These are phyloP conservation scores for Sitodiplosis mosellana DNA, from an alignment of 1,140 invertebrate species.

Conservation along the genomic window DNA sequence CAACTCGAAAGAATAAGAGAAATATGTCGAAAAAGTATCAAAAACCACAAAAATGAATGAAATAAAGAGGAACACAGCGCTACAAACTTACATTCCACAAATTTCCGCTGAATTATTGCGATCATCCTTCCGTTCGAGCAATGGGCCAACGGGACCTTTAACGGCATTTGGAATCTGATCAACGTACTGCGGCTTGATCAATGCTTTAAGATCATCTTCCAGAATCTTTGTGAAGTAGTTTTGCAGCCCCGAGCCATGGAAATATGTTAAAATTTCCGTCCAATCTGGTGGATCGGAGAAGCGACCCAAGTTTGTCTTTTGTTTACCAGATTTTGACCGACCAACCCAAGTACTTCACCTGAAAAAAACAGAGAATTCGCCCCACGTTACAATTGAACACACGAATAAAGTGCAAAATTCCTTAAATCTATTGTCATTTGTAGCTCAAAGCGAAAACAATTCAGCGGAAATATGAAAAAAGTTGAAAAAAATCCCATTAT, in stretches of 20 bases:
- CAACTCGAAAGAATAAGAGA: too few relatives aligned
- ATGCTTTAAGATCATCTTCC: constrained; percentile 93
- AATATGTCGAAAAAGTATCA: too few relatives aligned
- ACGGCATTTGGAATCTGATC: constrained; percentile 99
- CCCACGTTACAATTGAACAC: too few relatives aligned
- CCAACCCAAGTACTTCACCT: constrained; percentile 82
- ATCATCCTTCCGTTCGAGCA: constrained; percentile 90
- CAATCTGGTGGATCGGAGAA: constrained; percentile 93
- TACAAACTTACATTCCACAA: constrained; percentile 48
- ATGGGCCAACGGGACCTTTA: constrained; percentile 79
- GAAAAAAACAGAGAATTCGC: too few relatives aligned
- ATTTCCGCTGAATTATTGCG: constrained; percentile 67
- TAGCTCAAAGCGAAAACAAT: too few relatives aligned
- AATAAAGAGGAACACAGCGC: too few relatives aligned
- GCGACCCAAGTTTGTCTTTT: constrained; percentile 94
- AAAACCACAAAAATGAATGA: too few relatives aligned
- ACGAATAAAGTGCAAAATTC: too few relatives aligned
- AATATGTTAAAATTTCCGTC: constrained; percentile 95
- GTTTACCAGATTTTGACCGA: constrained; percentile 97
- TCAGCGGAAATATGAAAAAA: too few relatives aligned
- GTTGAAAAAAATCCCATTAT: too few relatives aligned
- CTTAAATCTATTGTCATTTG: too few relatives aligned
- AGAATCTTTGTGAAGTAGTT: constrained; percentile 99
- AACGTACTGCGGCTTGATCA: constrained; percentile 99
- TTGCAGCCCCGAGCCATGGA: constrained; percentile 95